These are phyloP conservation scores for Diplazon laetatorius DNA, from an alignment of 2,888 invertebrate genomes.

Conservation along the genomic window DNA sequence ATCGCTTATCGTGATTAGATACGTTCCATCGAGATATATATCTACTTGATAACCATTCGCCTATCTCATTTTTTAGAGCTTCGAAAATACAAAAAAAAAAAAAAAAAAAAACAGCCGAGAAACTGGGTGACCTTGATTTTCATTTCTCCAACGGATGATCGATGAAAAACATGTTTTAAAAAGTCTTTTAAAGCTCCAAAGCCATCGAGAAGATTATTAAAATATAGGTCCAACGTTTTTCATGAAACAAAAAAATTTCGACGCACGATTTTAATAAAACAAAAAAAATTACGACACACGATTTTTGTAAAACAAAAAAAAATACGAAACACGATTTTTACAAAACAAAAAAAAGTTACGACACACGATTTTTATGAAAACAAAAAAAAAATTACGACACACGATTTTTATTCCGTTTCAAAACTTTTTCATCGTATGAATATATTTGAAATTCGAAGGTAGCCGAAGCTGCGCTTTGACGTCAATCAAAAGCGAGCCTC, in stretches of 20 bases:
- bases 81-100: no score
- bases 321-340: no score
- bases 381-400: background rate
- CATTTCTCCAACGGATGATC: slow-evolving; percentile 1
- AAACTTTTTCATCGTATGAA: background rate
- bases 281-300: no score
- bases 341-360: background rate
- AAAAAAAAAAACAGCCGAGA: background rate
- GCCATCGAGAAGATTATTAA: no score
- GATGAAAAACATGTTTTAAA: no score
- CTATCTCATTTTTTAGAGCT: slow-evolving; percentile 32
- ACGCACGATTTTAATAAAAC: no score
- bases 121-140: background rate
- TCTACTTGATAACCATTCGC: slow-evolving; percentile 32
- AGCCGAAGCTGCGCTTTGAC: background rate
- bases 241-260: background rate
- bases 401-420: background rate
- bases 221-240: no score
- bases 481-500: background rate
- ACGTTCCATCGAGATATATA: slow-evolving; percentile 53
- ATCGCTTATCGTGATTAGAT: slow-evolving; percentile 68
- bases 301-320: no score
- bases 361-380: no score
- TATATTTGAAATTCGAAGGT: background rate
- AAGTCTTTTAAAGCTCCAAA: no score